phyloP scores from a whole-genome alignment of 2,888 invertebrate genomes.

The Caradrina clavipalpis region DNA sequence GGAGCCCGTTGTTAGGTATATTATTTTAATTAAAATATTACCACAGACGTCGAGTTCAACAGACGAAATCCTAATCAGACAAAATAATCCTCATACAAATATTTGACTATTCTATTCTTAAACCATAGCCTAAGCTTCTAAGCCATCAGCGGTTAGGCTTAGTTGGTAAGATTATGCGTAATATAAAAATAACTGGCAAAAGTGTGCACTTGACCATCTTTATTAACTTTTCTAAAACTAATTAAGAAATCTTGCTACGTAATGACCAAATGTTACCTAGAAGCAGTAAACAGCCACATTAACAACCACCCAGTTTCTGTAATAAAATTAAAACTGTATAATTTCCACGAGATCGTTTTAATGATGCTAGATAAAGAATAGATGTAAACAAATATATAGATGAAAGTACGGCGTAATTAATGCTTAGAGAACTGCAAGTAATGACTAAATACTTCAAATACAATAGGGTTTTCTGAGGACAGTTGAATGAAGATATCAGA shows the following conservation, averaged over 20 bases:
- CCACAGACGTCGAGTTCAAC: background rate
- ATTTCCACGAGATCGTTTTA: slow-evolving; percentile 7
- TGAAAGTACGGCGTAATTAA: slow-evolving; percentile 7
- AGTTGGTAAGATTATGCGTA: background rate
- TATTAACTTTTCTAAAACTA: slow-evolving; percentile 1
- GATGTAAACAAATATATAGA: slow-evolving; percentile 7
- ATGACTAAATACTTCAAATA: slow-evolving; percentile 24
- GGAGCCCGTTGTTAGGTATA: too few relatives aligned
- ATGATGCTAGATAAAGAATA: slow-evolving; percentile 10
- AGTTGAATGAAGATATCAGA: slow-evolving; percentile 25
- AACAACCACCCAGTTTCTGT: background rate
- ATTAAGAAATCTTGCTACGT: slow-evolving; percentile 8
- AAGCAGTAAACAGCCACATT: slow-evolving; percentile 19
- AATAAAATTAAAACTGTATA: slow-evolving; percentile 15
- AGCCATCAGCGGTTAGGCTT: background rate
- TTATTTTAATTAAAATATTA: too few relatives aligned
- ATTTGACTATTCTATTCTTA: background rate
- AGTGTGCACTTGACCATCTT: slow-evolving; percentile 3
- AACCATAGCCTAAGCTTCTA: background rate
- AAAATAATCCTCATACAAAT: background rate
- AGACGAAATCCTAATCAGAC: background rate
- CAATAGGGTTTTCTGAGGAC: slow-evolving; percentile 22
- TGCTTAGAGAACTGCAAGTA: slow-evolving; percentile 32
- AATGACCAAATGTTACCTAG: slow-evolving; percentile 9
- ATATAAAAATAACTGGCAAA: background rate